A percentile compares a stretch with the other conserved stretches of the same genome.
phyloP scores from a whole-genome alignment of 2,113 vertebrate species.

The Chiloscyllium plagiosum region DNA sequence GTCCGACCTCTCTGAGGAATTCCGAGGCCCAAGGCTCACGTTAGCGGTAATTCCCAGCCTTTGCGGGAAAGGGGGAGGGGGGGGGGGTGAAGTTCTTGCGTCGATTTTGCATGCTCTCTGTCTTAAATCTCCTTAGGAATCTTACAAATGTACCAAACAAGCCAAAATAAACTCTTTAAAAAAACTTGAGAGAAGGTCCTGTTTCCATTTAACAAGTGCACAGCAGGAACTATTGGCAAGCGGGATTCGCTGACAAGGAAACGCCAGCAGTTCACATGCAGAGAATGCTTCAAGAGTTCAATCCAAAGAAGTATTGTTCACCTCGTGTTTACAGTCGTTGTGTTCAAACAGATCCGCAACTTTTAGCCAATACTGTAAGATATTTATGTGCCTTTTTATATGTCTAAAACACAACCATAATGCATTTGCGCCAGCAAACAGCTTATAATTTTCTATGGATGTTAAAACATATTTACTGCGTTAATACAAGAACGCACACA shows the following conservation, averaged over 20 bases:
- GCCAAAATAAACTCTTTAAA: conserved; percentile 77
- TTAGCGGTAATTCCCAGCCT: conserved; percentile 51
- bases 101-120: conserved; percentile 65
- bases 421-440: neutral
- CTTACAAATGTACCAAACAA: conserved; percentile 67
- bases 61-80: conserved; percentile 48
- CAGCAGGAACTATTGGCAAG: conserved; percentile 42
- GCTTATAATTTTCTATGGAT: neutral
- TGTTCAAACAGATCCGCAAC: neutral
- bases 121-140: conserved; percentile 70
- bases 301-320: neutral
- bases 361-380: neutral
- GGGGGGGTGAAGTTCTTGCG: too few species aligned
- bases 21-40: conserved; percentile 43
- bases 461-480: neutral
- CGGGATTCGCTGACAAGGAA: neutral
- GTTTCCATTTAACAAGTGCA: conserved; percentile 60
- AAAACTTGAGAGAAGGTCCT: conserved; percentile 64
- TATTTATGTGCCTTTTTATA: neutral
- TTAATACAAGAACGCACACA: neutral
- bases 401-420: neutral
- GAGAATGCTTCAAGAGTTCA: neutral
- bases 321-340: neutral
- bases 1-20: conserved; percentile 44
- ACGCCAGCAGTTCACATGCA: neutral